phyloP scores from a whole-genome alignment of 1,140 invertebrate species.

The Tachypleus tridentatus region DNA sequence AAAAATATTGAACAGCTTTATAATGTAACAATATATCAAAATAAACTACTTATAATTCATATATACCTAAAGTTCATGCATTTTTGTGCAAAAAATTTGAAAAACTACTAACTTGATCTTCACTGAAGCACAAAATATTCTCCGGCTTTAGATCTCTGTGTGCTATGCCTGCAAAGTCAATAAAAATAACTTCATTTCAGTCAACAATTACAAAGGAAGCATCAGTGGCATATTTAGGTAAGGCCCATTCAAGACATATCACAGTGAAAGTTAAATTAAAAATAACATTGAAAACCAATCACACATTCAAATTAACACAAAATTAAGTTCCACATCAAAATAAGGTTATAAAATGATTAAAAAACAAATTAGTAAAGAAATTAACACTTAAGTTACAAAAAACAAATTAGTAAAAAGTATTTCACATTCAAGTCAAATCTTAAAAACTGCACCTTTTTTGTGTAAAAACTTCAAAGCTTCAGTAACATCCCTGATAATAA shows the following conservation, averaged over 20 bases:
- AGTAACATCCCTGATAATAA: constrained; percentile 88
- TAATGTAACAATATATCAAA: neutral
- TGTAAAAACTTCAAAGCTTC: constrained; percentile 86
- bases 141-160: constrained; percentile 94
- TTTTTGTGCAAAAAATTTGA: too few species aligned
- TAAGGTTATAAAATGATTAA: neutral
- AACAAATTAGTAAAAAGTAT: neutral
- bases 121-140: constrained; percentile 88
- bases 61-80: too few species aligned
- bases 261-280: too few species aligned
- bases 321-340: too few species aligned
- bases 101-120: constrained; percentile 42
- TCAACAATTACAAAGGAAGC: too few species aligned
- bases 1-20: too few species aligned
- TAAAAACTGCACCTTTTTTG: constrained; percentile 53
- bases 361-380: too few species aligned
- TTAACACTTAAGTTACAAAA: neutral
- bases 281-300: too few species aligned
- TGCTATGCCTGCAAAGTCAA: constrained; percentile 46
- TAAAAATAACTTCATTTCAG: too few species aligned
- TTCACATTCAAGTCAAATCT: constrained; percentile 29
- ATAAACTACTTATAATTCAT: neutral
- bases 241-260: too few species aligned
- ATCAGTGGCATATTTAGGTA: too few species aligned
- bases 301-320: too few species aligned